Conservation (phyloP, 2,113 vertebrate genomes). For the Zosterops hypoxanthus region DNA sequence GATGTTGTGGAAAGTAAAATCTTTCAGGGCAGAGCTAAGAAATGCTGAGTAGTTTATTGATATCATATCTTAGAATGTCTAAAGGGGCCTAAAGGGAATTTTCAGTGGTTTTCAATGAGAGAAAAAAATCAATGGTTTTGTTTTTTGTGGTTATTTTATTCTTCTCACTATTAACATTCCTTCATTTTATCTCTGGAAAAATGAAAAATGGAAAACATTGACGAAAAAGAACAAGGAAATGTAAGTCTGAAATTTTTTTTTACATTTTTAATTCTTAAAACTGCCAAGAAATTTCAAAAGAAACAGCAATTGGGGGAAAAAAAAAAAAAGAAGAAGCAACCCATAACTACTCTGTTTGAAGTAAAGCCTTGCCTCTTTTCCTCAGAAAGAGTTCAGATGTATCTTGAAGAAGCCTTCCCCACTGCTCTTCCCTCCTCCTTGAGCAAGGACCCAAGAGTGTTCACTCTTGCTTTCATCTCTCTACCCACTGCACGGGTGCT, state of each 20-base stretch:
- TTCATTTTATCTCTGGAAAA: neutral
- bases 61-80: neutral
- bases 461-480: neutral
- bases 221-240: neutral
- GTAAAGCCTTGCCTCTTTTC: neutral
- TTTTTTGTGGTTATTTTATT: neutral
- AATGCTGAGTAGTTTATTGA: neutral
- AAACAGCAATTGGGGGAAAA: neutral
- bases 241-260: neutral
- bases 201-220: rapidly evolving
- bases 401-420: neutral
- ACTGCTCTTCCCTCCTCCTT: neutral
- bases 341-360: neutral
- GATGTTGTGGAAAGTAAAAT: neutral
- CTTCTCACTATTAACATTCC: neutral
- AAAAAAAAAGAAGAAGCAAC: neutral
- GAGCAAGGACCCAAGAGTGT: neutral
- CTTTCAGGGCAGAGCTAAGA: neutral
- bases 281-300: neutral
- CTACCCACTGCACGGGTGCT: rapidly evolving
- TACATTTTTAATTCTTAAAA: neutral
- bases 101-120: neutral
- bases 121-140: neutral
- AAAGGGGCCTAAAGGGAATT: neutral
- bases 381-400: neutral